phyloP scores from a whole-genome alignment of 2,797 vertebrate species.

The Channa striata region DNA sequence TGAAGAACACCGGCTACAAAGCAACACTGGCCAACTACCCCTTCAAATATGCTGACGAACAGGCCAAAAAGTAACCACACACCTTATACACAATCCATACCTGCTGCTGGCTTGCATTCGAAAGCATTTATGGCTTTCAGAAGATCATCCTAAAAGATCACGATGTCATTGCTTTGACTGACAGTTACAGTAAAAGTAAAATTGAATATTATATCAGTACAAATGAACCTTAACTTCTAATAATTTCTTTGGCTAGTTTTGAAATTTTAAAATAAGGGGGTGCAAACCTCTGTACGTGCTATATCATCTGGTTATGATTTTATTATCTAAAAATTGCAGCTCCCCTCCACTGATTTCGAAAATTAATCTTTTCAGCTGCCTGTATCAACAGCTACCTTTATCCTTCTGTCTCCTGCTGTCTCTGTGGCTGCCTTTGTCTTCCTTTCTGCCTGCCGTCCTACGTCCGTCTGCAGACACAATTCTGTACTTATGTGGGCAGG shows the following conservation, averaged over 20 bases:
- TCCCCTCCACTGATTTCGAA: constrained; percentile 43
- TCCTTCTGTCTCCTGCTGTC: constrained; percentile 1
- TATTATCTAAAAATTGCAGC: constrained; percentile 11
- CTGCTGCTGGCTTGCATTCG: background rate
- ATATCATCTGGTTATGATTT: constrained; percentile 24
- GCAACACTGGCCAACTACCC: constrained; percentile 98
- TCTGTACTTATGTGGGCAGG: constrained; percentile 32
- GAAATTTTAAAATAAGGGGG: too few relatives aligned
- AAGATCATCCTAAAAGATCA: too few relatives aligned
- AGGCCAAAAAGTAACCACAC: constrained; percentile 91
- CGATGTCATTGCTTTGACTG: too few relatives aligned
- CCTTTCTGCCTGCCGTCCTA: background rate
- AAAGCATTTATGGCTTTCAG: background rate
- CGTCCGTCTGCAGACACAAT: constrained; percentile 61
- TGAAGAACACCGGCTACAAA: constrained; percentile 99
- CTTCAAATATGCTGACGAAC: constrained; percentile 98
- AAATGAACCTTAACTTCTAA: too few relatives aligned
- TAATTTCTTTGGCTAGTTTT: too few relatives aligned
- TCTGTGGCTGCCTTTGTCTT: constrained; percentile 49
- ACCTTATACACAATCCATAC: background rate
- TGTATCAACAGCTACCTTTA: background rate
- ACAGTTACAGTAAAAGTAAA: too few relatives aligned
- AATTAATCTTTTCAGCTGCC: constrained; percentile 27
- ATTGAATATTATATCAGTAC: too few relatives aligned
- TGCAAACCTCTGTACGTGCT: too few relatives aligned